phyloP scores from a whole-genome alignment of 2,113 vertebrate species.

The Phainopepla nitens region DNA sequence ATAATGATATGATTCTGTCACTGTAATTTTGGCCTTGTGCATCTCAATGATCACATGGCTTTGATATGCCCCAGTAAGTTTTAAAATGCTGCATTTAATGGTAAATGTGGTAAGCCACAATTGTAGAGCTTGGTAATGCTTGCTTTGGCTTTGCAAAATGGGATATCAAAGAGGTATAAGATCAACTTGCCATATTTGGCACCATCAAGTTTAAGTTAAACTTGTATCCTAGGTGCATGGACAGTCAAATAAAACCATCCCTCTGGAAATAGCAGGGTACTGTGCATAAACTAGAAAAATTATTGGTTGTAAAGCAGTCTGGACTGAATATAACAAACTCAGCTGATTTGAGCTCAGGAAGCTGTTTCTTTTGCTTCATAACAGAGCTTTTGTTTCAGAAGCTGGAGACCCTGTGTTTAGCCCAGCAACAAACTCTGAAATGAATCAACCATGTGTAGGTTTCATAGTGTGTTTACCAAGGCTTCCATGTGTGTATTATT shows the following conservation, averaged over 20 bases:
- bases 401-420: not conserved
- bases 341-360: not conserved
- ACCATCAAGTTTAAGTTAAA: not conserved
- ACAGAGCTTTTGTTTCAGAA: conserved; percentile 38
- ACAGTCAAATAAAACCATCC: conserved; percentile 7
- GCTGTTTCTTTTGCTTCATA: conserved; percentile 5
- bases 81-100: conserved; percentile 36
- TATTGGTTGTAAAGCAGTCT: conserved; percentile 48
- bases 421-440: not conserved
- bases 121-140: conserved; percentile 10
- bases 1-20: conserved; percentile 46
- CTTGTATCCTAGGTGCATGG: conserved; percentile 10
- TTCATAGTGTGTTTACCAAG: not conserved
- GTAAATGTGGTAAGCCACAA: conserved; percentile 52
- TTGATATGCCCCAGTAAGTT: conserved; percentile 32
- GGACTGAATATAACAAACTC: conserved; percentile 27
- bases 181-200: conserved; percentile 28
- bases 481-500: not conserved
- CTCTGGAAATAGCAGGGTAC: conserved; percentile 38
- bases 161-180: conserved; percentile 50
- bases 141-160: conserved; percentile 43
- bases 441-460: not conserved
- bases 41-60: conserved; percentile 45
- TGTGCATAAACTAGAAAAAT: conserved; percentile 31
- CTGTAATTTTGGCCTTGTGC: conserved; percentile 50